Conservation (phyloP, 2,797 vertebrate species). For the Spheniscus humboldti region DNA sequence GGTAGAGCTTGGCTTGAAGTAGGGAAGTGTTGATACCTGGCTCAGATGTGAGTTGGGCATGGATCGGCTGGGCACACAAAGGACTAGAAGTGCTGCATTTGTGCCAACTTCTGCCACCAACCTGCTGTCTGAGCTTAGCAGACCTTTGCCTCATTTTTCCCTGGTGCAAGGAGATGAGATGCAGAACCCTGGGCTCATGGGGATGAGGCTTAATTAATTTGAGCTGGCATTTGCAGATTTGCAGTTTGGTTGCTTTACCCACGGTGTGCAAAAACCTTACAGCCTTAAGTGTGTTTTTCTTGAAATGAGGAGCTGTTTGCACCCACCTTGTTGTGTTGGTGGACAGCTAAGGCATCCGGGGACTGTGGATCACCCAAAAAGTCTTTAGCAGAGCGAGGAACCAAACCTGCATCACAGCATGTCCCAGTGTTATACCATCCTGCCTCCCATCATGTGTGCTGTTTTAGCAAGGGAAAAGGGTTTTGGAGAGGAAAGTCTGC, state of each 20-base stretch:
- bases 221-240: not conserved
- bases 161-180: not conserved
- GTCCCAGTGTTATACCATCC: rapidly evolving
- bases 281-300: not conserved
- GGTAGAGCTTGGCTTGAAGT: not conserved
- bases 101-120: not conserved
- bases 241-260: not conserved
- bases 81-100: not conserved
- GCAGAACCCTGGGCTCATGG: rapidly evolving
- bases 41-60: not conserved
- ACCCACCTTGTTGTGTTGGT: not conserved
- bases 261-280: not conserved
- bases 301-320: not conserved
- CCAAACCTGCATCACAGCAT: rapidly evolving
- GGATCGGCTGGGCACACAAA: not conserved
- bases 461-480: not conserved
- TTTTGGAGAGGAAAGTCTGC: not conserved
- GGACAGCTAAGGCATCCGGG: no score
- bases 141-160: not conserved
- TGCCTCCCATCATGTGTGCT: rapidly evolving
- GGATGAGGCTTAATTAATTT: not conserved
- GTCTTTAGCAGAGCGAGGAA: not conserved
- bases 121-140: not conserved
- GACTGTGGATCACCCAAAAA: not conserved
- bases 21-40: not conserved